phyloP scores from a whole-genome alignment of 2,113 vertebrate species.

The Mohoua ochrocephala region DNA sequence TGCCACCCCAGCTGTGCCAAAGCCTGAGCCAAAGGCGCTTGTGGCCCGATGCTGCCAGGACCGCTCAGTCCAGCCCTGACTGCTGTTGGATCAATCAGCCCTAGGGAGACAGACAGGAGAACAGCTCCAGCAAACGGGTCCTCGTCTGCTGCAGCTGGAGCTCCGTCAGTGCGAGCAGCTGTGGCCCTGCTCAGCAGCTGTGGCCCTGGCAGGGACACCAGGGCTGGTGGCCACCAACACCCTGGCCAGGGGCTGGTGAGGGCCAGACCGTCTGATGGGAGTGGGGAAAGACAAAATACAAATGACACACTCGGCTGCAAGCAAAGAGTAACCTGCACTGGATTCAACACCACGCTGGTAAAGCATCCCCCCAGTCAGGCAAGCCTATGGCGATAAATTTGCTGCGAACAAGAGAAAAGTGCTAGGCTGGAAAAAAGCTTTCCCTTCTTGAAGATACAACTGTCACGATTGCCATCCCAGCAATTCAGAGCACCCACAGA shows the following conservation, averaged over 20 bases:
- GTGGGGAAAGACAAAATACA: background rate
- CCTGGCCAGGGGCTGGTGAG: background rate
- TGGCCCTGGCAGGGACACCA: background rate
- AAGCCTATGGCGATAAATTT: background rate
- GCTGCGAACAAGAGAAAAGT: background rate
- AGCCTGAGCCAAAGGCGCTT: background rate
- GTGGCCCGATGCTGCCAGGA: background rate
- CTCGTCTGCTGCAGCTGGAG: conserved; percentile 18
- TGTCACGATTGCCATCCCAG: background rate
- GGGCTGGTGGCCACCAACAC: background rate
- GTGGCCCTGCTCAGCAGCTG: conserved; percentile 7
- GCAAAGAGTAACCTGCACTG: background rate
- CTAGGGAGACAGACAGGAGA: background rate
- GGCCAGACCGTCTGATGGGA: background rate
- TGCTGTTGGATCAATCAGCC: background rate
- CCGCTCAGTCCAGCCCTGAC: background rate
- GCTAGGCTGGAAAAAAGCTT: background rate
- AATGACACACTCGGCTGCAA: background rate
- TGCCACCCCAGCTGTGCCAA: background rate
- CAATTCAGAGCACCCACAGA: background rate
- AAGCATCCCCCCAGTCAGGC: background rate
- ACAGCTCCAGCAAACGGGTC: background rate
- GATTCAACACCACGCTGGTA: background rate
- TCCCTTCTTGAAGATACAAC: background rate
- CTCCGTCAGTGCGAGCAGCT: background rate